These are phyloP conservation scores for Morinoia aosen DNA, from an alignment of 2,888 invertebrate species.

Conservation along the genomic window DNA sequence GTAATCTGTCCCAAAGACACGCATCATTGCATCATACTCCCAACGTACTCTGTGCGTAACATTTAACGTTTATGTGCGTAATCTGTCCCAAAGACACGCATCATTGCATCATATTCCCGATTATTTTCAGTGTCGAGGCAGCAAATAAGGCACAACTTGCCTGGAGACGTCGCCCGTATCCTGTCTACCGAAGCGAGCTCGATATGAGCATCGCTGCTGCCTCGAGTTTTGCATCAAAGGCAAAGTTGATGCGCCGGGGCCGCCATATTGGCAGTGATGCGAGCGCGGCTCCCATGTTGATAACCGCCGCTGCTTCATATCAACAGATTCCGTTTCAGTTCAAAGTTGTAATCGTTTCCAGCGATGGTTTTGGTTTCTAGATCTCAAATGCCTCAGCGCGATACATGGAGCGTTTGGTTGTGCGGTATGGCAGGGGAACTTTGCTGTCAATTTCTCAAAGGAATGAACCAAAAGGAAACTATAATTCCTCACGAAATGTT, in stretches of 20 bases:
- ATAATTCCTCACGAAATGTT: too few species aligned
- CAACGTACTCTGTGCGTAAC: too few species aligned
- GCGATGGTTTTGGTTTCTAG: too few species aligned
- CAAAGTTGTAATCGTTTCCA: not conserved
- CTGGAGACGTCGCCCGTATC: not conserved
- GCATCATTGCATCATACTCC: too few species aligned
- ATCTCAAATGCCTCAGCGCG: not conserved
- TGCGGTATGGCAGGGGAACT: not conserved
- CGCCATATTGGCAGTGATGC: not conserved
- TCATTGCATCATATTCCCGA: too few species aligned
- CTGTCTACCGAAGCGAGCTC: constrained; percentile 4
- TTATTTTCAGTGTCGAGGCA: not conserved
- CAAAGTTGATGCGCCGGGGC: not conserved
- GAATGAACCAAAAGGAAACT: too few species aligned
- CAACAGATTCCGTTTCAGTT: not conserved
- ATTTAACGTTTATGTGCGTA: too few species aligned
- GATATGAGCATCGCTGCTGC: not conserved
- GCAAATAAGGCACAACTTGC: not conserved
- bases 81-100: too few species aligned
- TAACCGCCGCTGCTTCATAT: not conserved
- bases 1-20: too few species aligned
- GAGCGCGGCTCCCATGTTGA: not conserved
- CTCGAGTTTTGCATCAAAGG: not conserved
- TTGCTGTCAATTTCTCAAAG: not conserved
- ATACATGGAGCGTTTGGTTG: not conserved